Percentiles rank a stretch among this genome's conserved stretches.
phyloP scores from a whole-genome alignment of 2,797 vertebrate species.

The Amblyraja radiata region DNA sequence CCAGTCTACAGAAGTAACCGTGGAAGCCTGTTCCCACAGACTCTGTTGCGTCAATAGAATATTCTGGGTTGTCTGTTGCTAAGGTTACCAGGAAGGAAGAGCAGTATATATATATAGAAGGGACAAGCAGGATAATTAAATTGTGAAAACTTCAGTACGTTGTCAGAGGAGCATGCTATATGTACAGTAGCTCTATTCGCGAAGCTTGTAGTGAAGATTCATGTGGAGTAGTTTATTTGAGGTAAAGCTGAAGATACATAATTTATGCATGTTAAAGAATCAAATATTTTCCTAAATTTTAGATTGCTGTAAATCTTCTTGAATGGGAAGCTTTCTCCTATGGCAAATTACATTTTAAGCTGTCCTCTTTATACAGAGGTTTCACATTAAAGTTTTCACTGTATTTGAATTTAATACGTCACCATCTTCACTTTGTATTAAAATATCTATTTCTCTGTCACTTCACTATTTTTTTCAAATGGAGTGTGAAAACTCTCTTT shows the following conservation, averaged over 20 bases:
- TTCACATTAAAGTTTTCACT: background rate
- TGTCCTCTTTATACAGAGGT: background rate
- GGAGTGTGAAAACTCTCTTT: background rate
- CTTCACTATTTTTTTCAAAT: background rate
- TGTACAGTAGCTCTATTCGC: background rate
- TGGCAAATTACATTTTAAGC: background rate
- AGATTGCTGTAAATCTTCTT: background rate
- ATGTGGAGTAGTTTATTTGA: background rate
- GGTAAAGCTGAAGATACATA: background rate
- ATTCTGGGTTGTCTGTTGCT: background rate
- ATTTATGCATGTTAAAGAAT: background rate
- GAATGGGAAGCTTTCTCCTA: background rate
- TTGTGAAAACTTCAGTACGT: background rate
- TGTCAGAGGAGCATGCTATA: background rate
- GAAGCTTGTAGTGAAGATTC: background rate
- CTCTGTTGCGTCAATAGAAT: background rate
- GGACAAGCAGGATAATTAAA: background rate
- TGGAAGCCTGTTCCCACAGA: background rate
- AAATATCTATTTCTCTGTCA: background rate
- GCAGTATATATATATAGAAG: conserved; percentile 22
- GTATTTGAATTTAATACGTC: background rate
- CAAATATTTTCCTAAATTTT: background rate
- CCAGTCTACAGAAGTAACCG: background rate
- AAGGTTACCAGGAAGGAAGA: conserved; percentile 19
- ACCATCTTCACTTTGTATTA: background rate